A percentile compares a stretch with the other conserved stretches of the same genome.
Conservation (phyloP, 2,888 invertebrate genomes). For the Ophion slaviceki region DNA sequence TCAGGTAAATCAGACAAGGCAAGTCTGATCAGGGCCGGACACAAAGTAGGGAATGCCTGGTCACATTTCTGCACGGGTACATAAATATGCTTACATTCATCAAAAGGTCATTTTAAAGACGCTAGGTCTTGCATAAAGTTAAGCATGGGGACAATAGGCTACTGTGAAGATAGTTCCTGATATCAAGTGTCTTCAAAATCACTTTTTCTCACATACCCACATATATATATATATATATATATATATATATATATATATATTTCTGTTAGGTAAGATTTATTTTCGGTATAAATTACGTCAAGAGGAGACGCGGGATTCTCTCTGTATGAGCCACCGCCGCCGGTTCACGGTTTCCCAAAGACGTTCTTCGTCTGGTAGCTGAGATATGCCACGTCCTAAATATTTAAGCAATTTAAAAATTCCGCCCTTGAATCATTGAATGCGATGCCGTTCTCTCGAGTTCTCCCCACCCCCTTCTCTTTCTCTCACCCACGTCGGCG, state of each 20-base stretch:
- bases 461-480: constrained; percentile 61
- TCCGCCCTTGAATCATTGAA: constrained; percentile 82
- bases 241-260: background rate
- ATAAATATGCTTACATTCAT: too few relatives aligned
- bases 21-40: too few relatives aligned
- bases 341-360: constrained; percentile 12
- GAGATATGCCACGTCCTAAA: constrained; percentile 72
- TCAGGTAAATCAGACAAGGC: too few relatives aligned
- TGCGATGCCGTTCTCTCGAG: constrained; percentile 74
- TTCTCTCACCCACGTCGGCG: constrained; percentile 49
- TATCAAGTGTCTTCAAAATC: constrained; percentile 23
- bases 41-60: too few relatives aligned
- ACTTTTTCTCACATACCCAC: constrained; percentile 29
- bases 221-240: background rate
- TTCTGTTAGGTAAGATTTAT: constrained; percentile 38
- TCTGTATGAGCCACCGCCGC: constrained; percentile 4
- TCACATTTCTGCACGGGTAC: too few relatives aligned
- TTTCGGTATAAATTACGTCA: constrained; percentile 54
- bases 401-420: constrained; percentile 79
- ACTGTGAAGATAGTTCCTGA: background rate
- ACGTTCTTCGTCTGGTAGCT: constrained; percentile 29
- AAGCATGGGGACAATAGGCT: too few relatives aligned
- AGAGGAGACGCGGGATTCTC: constrained; percentile 6
- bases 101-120: too few relatives aligned
- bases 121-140: too few relatives aligned